Conservation (phyloP, 2,797 vertebrate species). For the Mormyrops attenuatus region DNA sequence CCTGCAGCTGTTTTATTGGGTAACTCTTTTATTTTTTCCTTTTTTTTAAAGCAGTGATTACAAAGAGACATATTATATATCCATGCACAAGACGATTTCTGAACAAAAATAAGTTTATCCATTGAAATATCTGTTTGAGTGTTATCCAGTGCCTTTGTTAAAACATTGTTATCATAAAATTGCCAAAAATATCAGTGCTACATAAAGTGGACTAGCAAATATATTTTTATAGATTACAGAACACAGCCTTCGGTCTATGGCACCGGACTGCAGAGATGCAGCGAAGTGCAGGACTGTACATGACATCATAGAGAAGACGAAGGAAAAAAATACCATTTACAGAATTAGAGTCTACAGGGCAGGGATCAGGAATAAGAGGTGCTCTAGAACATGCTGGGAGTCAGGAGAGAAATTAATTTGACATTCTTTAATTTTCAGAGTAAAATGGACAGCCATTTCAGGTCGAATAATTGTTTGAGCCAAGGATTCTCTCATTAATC, state of each 20-base stretch:
- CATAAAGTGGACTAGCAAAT: neutral
- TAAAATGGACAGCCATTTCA: conserved; percentile 96
- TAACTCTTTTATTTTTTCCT: neutral
- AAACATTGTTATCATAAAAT: neutral
- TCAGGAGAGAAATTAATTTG: conserved; percentile 75
- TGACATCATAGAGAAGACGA: conserved; percentile 31
- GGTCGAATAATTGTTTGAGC: conserved; percentile 99
- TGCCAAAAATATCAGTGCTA: neutral
- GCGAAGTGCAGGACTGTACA: conserved; percentile 28
- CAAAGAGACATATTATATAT: neutral
- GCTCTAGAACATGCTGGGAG: conserved; percentile 70
- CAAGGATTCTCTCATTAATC: conserved; percentile 99
- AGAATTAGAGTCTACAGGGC: conserved; percentile 71
- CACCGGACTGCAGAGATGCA: conserved; percentile 18
- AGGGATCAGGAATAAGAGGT: conserved; percentile 90
- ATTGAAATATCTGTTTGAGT: neutral
- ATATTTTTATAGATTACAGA: neutral
- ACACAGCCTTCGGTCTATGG: conserved; percentile 18
- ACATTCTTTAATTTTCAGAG: conserved; percentile 97
- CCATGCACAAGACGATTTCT: neutral
- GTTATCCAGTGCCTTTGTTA: neutral
- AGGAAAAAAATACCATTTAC: conserved; percentile 62
- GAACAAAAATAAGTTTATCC: neutral
- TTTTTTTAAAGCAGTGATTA: neutral
- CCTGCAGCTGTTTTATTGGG: neutral